A percentile compares a stretch with the other conserved stretches of the same genome.
Evolutionary conservation across 2,113 vertebrate genomes (phyloP).

Genomic region (Sphaerodactylus townsendi): DNA sequence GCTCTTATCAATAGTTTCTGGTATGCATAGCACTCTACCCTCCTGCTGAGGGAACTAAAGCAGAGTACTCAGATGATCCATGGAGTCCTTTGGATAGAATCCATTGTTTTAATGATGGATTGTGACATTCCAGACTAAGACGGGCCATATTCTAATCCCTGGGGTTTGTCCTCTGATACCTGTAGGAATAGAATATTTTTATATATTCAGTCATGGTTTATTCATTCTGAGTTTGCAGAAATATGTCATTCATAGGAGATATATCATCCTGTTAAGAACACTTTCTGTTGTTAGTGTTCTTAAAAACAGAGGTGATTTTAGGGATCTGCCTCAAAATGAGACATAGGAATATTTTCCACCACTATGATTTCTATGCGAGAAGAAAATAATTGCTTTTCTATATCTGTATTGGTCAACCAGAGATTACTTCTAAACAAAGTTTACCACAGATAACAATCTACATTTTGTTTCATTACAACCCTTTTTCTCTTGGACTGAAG

Average conservation of each 20-base stretch:
- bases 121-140: not conserved
- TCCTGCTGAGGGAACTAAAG: not conserved
- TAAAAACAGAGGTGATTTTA: not conserved
- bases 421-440: not conserved
- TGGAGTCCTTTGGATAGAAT: not conserved
- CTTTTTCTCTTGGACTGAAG: not conserved
- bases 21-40: not conserved
- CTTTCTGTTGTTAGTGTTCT: no score
- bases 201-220: not conserved
- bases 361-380: not conserved
- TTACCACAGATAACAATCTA: not conserved
- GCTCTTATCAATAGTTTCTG: not conserved
- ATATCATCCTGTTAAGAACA: not conserved
- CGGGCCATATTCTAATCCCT: not conserved
- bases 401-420: not conserved
- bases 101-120: not conserved
- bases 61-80: not conserved
- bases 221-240: not conserved
- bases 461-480: not conserved
- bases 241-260: not conserved
- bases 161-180: no score
- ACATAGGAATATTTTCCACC: no score
- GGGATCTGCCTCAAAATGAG: not conserved
- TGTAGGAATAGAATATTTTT: not conserved
- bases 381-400: no score